Percentiles rank a stretch among this genome's conserved stretches.
Conservation (phyloP, 2,113 vertebrate species). For the Elgaria multicarinata region DNA sequence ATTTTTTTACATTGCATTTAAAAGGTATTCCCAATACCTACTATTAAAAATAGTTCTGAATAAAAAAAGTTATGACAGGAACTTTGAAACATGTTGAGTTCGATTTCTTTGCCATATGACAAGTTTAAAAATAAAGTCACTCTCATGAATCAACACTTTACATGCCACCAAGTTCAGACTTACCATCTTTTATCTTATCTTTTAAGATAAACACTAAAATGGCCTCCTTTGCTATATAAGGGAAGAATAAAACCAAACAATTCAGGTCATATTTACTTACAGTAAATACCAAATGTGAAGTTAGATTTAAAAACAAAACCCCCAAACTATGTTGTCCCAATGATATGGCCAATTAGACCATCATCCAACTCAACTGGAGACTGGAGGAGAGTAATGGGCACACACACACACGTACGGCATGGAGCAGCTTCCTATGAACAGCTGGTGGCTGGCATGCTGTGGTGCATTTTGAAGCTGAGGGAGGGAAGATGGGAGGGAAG, state of each 20-base stretch:
- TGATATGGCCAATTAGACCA: background rate
- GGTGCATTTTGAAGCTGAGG: background rate
- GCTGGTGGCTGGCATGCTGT: too few relatives aligned
- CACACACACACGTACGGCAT: background rate
- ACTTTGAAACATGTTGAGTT: slow-evolving; percentile 27
- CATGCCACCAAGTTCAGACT: background rate
- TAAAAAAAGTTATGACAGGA: slow-evolving; percentile 7
- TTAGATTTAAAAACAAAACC: too few relatives aligned
- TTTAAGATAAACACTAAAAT: background rate
- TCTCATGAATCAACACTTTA: slow-evolving; percentile 18
- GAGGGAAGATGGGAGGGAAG: background rate
- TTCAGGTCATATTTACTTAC: background rate
- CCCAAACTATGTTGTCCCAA: background rate
- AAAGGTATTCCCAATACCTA: slow-evolving; percentile 33
- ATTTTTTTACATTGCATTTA: slow-evolving; percentile 14
- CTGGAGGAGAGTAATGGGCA: background rate
- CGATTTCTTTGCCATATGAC: slow-evolving; percentile 32
- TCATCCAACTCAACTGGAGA: background rate
- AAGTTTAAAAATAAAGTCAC: slow-evolving; percentile 13
- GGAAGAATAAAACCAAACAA: background rate
- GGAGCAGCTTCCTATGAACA: background rate
- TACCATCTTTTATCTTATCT: background rate
- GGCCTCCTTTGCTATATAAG: background rate
- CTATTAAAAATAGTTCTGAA: slow-evolving; percentile 20
- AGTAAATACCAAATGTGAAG: background rate